phyloP scores from a whole-genome alignment of 2,113 vertebrate species.

The Oncorhynchus tshawytscha region DNA sequence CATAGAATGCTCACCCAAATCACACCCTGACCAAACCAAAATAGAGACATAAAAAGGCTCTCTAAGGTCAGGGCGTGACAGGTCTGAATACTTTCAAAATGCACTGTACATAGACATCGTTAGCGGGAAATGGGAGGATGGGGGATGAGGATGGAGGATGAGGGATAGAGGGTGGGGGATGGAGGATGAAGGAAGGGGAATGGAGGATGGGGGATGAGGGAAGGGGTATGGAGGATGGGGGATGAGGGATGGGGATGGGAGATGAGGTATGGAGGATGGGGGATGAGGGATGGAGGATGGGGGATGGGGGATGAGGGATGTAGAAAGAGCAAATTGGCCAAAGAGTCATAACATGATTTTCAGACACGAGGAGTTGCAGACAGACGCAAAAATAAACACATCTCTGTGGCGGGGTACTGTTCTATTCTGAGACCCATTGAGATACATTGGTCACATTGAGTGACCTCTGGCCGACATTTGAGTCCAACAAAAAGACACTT shows the following conservation, averaged over 20 bases:
- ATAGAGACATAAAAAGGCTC: too few relatives aligned
- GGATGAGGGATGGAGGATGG: too few relatives aligned
- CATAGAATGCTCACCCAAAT: too few relatives aligned
- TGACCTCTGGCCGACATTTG: conserved; percentile 29
- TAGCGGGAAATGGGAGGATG: conserved; percentile 8
- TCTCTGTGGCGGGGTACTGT: conserved; percentile 12
- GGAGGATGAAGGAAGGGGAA: too few relatives aligned
- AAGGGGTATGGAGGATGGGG: too few relatives aligned
- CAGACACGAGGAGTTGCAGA: not conserved
- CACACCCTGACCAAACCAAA: too few relatives aligned
- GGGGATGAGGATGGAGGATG: not conserved
- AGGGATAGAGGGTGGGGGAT: too few relatives aligned
- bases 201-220: not conserved
- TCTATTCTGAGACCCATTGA: conserved; percentile 49
- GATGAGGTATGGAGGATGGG: too few relatives aligned
- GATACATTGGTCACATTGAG: conserved; percentile 23
- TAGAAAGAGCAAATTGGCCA: not conserved
- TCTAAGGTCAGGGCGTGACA: too few relatives aligned
- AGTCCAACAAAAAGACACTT: conserved; percentile 53
- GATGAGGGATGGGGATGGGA: too few relatives aligned
- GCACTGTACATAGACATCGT: not conserved
- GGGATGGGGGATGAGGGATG: not conserved
- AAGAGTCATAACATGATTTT: not conserved
- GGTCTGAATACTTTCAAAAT: too few relatives aligned
- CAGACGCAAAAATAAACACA: conserved; percentile 37